Evolutionary conservation across 1,140 invertebrate species (phyloP).

Genomic region (Hycleus phaleratus): DNA sequence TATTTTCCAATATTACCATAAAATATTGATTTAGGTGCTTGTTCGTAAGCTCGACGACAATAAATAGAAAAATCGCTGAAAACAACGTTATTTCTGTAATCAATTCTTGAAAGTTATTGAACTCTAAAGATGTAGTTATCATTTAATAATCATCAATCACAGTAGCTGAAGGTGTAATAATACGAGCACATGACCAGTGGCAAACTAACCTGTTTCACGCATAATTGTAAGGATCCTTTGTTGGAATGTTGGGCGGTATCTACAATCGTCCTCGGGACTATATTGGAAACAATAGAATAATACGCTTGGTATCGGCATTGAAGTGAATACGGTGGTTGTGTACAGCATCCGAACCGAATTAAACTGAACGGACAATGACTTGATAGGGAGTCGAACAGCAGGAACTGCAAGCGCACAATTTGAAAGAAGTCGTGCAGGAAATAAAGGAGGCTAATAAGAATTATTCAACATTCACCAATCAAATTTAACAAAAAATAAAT

Average conservation of each 20-base stretch:
- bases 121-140: slow-evolving; percentile 8
- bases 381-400: slow-evolving; percentile 3
- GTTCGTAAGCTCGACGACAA: too few species aligned
- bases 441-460: too few species aligned
- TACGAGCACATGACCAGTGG: slow-evolving; percentile 22
- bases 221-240: slow-evolving; percentile 22
- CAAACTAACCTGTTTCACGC: slow-evolving; percentile 23
- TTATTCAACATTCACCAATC: too few species aligned
- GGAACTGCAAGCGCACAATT: not conserved
- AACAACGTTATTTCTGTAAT: not conserved
- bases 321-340: slow-evolving; percentile 1
- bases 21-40: too few species aligned
- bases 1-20: too few species aligned
- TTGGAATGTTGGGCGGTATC: slow-evolving; percentile 13
- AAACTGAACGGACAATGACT: slow-evolving; percentile 3
- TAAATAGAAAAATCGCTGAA: too few species aligned
- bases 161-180: slow-evolving; percentile 22
- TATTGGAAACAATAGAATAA: slow-evolving; percentile 19
- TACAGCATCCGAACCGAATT: not conserved
- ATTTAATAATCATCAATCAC: slow-evolving; percentile 11
- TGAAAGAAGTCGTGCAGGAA: too few species aligned
- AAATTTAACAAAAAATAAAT: too few species aligned
- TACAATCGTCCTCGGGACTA: slow-evolving; percentile 6
- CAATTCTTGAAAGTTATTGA: slow-evolving; percentile 17
- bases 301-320: not conserved